Base-by-base conservation (phyloP, 1,140 invertebrate species). In the Triops cancriformis region DNA sequence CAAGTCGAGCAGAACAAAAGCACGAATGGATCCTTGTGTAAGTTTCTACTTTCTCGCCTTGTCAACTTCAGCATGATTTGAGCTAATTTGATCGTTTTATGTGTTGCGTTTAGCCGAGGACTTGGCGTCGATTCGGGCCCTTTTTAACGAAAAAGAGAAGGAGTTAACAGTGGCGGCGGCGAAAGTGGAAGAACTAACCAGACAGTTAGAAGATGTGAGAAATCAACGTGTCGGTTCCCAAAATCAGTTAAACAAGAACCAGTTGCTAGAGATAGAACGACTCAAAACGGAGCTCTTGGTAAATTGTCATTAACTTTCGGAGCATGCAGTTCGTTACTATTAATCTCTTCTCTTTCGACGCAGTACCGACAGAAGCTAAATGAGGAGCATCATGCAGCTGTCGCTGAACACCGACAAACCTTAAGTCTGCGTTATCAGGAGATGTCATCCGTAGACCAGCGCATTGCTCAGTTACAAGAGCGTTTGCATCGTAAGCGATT, bases 131-230 rank as follows among this genome's bases (percentile, higher is more conserved):
- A 97, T 98, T 82, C 91, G 95, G 78, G 93, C 94, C 26, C 88
- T 98, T 74, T 98, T 98, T 89, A 97, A 95, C 88, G 95, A 98
- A 84, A 98, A 98, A 85, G 96, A 98, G 83, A 98, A 98, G 84
- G 96, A 98, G 85, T 86, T 98, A 51, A 94, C 93, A 37, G 84
- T 97, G 87, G 96, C 96, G 1, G 94, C 97, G 81, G 92, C 94
- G 80, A 97, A 97, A 86, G 96, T 98, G 81, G 96, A 98, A 82
- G 94, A 97, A 84, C 86, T 98, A 82, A 98, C 95, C 76, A 86
- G 93, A 82, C 96, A 98, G 85, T 87, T 98, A 81, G 96, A 98
- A 83, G 72, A 78, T 26, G 42, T 78, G 31, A 41, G 73, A 42
- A 18, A 43, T 51, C 77, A 78, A 37, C 23, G 72, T 28, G 41